These are phyloP conservation scores for Drosophila hawaiiensis DNA, from an alignment of 2,888 invertebrate species.

Conservation along the genomic window DNA sequence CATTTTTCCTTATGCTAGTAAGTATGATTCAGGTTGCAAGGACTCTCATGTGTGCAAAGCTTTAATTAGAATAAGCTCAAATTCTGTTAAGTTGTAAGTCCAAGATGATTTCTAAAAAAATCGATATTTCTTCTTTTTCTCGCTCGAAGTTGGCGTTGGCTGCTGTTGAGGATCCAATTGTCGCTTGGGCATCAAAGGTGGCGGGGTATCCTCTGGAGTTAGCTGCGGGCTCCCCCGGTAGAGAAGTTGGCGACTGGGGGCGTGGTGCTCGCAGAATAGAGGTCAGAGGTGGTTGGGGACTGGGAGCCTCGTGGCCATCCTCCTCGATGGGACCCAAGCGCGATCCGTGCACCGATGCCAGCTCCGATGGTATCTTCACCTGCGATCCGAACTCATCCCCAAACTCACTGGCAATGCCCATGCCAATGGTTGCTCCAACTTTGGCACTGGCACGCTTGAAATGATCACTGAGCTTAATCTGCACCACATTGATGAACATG, in stretches of 20 bases:
- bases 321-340: slow-evolving; percentile 81
- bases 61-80: background rate
- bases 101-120: slow-evolving; percentile 65
- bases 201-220: slow-evolving; percentile 51
- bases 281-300: slow-evolving; percentile 41
- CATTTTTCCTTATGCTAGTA: slow-evolving; percentile 55
- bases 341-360: slow-evolving; percentile 80
- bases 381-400: slow-evolving; percentile 76
- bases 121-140: slow-evolving; percentile 78
- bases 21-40: slow-evolving; percentile 43
- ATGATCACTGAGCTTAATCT: slow-evolving; percentile 92
- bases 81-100: background rate
- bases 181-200: slow-evolving; percentile 76
- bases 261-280: slow-evolving; percentile 72
- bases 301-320: slow-evolving; percentile 53
- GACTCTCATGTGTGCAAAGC: slow-evolving; percentile 25
- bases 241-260: slow-evolving; percentile 59
- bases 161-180: slow-evolving; percentile 53
- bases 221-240: background rate
- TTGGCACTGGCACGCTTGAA: slow-evolving; percentile 94
- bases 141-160: slow-evolving; percentile 42
- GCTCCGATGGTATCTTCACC: slow-evolving; percentile 77
- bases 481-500: slow-evolving; percentile 98
- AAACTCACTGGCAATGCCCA: slow-evolving; percentile 88
- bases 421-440: slow-evolving; percentile 93